A percentile compares a stretch with the other conserved stretches of the same genome.
These are phyloP conservation scores for Drosophila tristis DNA, from an alignment of 1,140 invertebrate species.

Conservation along the genomic window DNA sequence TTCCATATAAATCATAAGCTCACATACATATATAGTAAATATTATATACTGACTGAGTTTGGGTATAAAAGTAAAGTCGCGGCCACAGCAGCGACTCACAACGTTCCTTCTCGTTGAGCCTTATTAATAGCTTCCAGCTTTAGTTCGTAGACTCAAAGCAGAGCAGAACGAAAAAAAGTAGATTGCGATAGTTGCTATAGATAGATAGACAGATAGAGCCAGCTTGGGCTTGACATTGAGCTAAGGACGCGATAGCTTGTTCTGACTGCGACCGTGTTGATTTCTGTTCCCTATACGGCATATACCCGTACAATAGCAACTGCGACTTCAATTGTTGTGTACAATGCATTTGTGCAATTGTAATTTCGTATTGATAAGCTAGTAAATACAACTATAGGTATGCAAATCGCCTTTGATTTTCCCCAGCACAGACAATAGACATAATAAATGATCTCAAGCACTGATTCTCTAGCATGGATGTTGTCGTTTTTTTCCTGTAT, in stretches of 20 bases:
- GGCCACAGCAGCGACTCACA: too few relatives aligned
- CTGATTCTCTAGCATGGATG: constrained; percentile 32
- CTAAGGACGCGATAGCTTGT: constrained; percentile 61
- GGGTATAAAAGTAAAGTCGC: too few relatives aligned
- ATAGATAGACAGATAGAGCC: constrained; percentile 61
- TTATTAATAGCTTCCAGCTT: constrained; percentile 42
- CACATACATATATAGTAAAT: too few relatives aligned
- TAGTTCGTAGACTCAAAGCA: too few relatives aligned
- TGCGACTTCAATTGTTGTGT: constrained; percentile 1
- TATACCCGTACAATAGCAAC: not conserved
- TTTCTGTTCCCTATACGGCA: too few relatives aligned
- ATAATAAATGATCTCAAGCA: constrained; percentile 56
- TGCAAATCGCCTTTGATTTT: constrained; percentile 55
- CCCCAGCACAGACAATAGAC: constrained; percentile 46
- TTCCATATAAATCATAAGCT: too few relatives aligned
- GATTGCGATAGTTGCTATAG: constrained; percentile 35
- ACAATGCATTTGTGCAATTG: constrained; percentile 55
- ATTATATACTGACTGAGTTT: too few relatives aligned
- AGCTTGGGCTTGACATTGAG: constrained; percentile 68
- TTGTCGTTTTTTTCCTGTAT: constrained; percentile 9
- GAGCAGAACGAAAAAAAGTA: constrained; percentile 18
- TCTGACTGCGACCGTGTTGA: constrained; percentile 3
- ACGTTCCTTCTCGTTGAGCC: constrained; percentile 9
- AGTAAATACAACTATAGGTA: constrained; percentile 35
- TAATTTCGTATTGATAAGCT: constrained; percentile 65